A percentile compares a stretch with the other conserved stretches of the same genome.
Evolutionary conservation across 1,140 invertebrate species (phyloP).

Genomic region (Scaptomyza graminum): DNA sequence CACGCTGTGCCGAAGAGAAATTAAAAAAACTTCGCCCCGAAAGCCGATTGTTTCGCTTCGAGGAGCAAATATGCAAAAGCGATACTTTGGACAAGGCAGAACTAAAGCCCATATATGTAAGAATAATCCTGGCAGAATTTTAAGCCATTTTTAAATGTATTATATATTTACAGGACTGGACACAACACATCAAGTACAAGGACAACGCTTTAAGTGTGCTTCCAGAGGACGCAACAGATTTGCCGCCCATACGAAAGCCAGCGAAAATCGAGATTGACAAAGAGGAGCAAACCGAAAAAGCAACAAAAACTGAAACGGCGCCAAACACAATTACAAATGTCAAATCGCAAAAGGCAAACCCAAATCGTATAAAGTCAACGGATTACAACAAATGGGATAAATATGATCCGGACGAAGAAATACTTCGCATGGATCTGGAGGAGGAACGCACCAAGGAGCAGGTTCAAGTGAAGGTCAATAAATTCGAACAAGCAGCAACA

Average conservation of each 20-base stretch:
- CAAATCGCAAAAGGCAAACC: conserved; percentile 2
- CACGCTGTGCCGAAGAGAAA: conserved; percentile 85
- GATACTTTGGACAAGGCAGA: conserved; percentile 69
- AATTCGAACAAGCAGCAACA: conserved; percentile 9
- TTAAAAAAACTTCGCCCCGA: conserved; percentile 85
- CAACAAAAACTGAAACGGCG: background rate
- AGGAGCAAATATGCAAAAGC: conserved; percentile 81
- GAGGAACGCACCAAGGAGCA: conserved; percentile 85
- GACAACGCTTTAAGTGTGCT: conserved; percentile 83
- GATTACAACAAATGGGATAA: conserved; percentile 89
- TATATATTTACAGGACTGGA: conserved; percentile 79
- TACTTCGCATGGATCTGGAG: conserved; percentile 87
- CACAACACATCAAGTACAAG: conserved; percentile 83
- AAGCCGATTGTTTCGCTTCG: conserved; percentile 85
- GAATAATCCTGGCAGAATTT: background rate
- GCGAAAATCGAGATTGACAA: conserved; percentile 55
- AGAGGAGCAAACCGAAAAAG: background rate
- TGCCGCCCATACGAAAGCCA: conserved; percentile 62
- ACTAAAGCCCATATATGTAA: conserved; percentile 72
- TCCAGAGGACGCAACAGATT: conserved; percentile 32
- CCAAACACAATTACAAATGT: background rate
- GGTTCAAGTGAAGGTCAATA: conserved; percentile 68
- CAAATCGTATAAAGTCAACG: conserved; percentile 80
- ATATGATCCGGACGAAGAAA: conserved; percentile 88
- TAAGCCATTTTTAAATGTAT: background rate